phyloP scores from a whole-genome alignment of 2,113 vertebrate genomes.

The Fulmarus glacialis region DNA sequence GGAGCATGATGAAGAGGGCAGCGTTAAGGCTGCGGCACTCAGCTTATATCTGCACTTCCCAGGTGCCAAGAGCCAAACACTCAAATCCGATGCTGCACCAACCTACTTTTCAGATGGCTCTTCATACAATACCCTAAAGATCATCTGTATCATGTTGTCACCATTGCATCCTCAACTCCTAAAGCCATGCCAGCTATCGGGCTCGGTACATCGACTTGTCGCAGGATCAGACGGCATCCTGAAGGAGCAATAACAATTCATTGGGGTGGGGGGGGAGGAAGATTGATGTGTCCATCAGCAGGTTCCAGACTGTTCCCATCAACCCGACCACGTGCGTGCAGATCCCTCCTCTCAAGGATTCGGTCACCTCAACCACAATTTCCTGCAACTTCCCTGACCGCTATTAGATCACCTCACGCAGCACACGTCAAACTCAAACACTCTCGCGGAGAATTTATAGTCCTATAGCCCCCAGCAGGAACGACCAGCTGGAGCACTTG shows the following conservation, averaged over 20 bases:
- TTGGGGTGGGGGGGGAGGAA: rapidly evolving
- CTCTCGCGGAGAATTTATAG: neutral
- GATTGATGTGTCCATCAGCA: neutral
- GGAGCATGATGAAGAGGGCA: neutral
- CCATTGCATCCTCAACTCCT: neutral
- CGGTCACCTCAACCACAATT: neutral
- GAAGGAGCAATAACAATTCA: neutral
- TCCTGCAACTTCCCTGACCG: neutral
- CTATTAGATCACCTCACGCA: neutral
- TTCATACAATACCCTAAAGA: neutral
- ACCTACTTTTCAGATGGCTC: neutral
- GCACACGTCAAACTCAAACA: neutral
- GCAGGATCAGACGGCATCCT: neutral
- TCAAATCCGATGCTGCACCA: neutral
- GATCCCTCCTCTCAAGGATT: neutral
- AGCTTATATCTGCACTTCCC: neutral
- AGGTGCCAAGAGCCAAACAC: neutral
- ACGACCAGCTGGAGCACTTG: neutral
- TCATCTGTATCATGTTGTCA: neutral
- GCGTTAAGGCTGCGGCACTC: neutral
- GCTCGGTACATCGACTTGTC: rapidly evolving
- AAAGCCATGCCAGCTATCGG: neutral
- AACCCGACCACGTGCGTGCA: rapidly evolving
- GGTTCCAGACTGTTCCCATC: neutral
- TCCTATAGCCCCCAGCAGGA: neutral